Percentiles rank a stretch among this genome's conserved stretches.
These are phyloP conservation scores for Caenorhabditis wallacei DNA, from an alignment of 2,888 invertebrate genomes.

Conservation along the genomic window DNA sequence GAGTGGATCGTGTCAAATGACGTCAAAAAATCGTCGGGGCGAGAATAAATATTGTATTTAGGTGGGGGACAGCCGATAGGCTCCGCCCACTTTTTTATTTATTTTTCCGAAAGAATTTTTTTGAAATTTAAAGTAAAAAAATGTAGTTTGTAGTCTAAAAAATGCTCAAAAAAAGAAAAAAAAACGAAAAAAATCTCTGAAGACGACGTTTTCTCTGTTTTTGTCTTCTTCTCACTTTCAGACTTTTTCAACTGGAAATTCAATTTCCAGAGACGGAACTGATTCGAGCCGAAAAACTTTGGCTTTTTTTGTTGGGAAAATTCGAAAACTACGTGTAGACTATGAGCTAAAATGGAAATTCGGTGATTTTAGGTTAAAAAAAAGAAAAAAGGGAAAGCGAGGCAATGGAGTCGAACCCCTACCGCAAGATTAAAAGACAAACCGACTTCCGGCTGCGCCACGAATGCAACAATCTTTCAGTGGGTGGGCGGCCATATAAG, in stretches of 20 bases:
- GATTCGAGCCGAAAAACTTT: not conserved
- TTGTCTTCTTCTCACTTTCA: constrained; percentile 59
- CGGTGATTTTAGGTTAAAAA: too few species aligned
- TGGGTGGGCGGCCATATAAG: too few species aligned
- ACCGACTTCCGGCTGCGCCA: too few species aligned
- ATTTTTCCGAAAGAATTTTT: not conserved
- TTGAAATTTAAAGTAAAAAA: too few species aligned
- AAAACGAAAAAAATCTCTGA: constrained; percentile 13
- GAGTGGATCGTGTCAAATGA: constrained; percentile 30
- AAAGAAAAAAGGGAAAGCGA: too few species aligned
- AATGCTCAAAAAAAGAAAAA: constrained; percentile 21
- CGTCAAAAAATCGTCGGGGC: constrained; percentile 1
- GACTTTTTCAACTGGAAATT: constrained; percentile 54
- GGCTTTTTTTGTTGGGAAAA: too few species aligned
- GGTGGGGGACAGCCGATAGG: not conserved
- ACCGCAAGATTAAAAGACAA: too few species aligned
- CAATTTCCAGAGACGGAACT: constrained; percentile 31
- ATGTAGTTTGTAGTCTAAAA: constrained; percentile 12
- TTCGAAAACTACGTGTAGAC: too few species aligned
- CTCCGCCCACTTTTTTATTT: not conserved
- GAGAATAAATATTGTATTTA: constrained; percentile 52
- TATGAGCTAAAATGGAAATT: too few species aligned
- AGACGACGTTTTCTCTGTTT: constrained; percentile 44
- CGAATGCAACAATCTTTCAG: too few species aligned
- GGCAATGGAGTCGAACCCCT: too few species aligned